Evolutionary conservation across 2,113 vertebrate genomes (phyloP).

Genomic region (Microcebus lehilahytsara): DNA sequence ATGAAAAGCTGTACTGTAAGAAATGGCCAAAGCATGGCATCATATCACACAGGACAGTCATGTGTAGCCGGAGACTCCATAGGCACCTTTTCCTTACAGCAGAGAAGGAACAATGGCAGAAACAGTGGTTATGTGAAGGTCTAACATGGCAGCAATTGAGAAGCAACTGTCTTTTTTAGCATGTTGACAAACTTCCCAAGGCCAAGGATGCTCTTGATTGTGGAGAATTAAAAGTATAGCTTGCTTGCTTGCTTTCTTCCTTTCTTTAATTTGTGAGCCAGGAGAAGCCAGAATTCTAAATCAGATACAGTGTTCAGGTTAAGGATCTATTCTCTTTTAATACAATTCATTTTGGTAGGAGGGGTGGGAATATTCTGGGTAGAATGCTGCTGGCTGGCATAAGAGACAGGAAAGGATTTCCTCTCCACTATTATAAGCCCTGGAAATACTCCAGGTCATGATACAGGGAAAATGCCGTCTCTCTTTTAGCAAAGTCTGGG

Average conservation of each 20-base stretch:
- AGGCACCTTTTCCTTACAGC: background rate
- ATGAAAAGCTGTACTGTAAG: conserved; percentile 76
- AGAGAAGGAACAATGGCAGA: background rate
- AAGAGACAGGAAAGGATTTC: conserved; percentile 6
- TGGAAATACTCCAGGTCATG: background rate
- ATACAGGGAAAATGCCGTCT: background rate
- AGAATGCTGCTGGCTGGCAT: background rate
- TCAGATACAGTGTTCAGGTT: background rate
- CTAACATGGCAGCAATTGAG: background rate
- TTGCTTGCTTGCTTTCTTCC: background rate
- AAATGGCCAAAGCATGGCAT: conserved; percentile 48
- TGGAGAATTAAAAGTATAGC: background rate
- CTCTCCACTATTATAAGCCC: background rate
- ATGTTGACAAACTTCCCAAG: background rate
- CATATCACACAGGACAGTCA: background rate
- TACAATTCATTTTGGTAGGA: background rate
- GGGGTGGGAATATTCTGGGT: background rate
- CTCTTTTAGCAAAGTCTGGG: background rate
- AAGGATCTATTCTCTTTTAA: background rate
- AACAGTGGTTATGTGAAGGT: background rate
- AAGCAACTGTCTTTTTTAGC: background rate
- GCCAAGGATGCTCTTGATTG: background rate
- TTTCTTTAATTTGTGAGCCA: background rate
- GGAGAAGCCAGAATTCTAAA: conserved; percentile 1
- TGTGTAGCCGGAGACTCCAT: background rate